Base-by-base conservation (phyloP, 2,888 invertebrate species). In the Hololepta plana region DNA sequence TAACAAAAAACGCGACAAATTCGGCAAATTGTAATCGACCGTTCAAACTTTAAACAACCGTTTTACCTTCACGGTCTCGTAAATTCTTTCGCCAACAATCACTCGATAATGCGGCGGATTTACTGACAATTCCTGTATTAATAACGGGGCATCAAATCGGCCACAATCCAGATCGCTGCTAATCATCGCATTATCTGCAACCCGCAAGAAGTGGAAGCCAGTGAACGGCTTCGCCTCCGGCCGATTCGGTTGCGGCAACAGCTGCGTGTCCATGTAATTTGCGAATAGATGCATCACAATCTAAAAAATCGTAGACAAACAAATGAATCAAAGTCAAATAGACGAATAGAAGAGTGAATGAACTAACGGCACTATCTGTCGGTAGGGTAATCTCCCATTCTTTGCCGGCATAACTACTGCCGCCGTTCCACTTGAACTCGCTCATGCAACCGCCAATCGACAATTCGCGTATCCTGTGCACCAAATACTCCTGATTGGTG, bases 401-500 rank as follows among this genome's bases (percentile, higher is more conserved):
- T 42, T 77, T 71, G 9, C 72, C 72, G 42, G 72, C 67, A 42
- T 68, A 66, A 14, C 57, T 57, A 20, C 79, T 75, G 23, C 90
- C 90, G 30, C 73, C 67, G 54, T 77, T 74, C 90, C 91, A 91
- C 35, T 72, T 72, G 56, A 79, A 93, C 41, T 76, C 77, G 43
- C 82, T 77, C 60, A 91, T 76, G 45, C 85, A 85, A 6, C 87
- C 82, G 33, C 85, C 87, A 45, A 65, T 68, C 1, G 79, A 67
- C 34, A 91, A 60, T 42, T 80, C 77, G 44, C 65, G 63, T 16
- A 90, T 72, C 38, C 91, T 62, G 34, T 69, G 71, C 24, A 80
- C 75, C 9, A 85, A 57, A 59, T 90, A 91, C 45, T 81, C 77
- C 52, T 88, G 88, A 57, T 88, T 82, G 10, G 72, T 60, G 24